phyloP scores from a whole-genome alignment of 1,140 invertebrate genomes.

The Papilio helenus region DNA sequence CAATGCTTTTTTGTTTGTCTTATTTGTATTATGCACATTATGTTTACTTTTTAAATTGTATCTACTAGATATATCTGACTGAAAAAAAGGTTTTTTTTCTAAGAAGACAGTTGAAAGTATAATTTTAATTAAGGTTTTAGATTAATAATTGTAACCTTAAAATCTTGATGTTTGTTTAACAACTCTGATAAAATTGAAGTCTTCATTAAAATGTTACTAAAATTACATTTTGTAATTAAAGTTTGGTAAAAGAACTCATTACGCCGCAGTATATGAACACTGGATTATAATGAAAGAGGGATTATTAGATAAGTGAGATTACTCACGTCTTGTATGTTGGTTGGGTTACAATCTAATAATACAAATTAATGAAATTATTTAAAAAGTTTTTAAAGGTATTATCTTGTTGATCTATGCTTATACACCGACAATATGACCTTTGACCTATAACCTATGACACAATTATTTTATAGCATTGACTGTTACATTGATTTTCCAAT shows the following conservation, averaged over 20 bases:
- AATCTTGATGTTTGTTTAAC: background rate
- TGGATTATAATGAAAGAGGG: background rate
- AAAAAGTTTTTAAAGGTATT: background rate
- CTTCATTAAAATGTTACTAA: constrained; percentile 1
- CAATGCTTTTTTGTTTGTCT: background rate
- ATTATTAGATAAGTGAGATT: background rate
- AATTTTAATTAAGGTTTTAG: background rate
- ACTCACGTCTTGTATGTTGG: background rate
- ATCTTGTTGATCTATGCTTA: no score
- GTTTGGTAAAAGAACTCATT: constrained; percentile 1
- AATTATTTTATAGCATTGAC: no score
- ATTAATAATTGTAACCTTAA: background rate
- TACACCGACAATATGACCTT: no score
- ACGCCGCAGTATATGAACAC: background rate
- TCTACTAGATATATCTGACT: background rate
- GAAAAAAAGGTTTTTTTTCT: background rate
- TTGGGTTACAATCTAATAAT: background rate
- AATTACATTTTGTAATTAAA: constrained; percentile 6
- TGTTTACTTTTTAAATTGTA: background rate
- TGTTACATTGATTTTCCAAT: background rate
- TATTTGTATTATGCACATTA: background rate
- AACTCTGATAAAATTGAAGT: background rate
- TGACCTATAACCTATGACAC: no score
- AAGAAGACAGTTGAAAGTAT: background rate
- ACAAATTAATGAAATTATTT: background rate